phyloP scores from a whole-genome alignment of 1,140 invertebrate genomes.

The Thalassaphorura encarpata region DNA sequence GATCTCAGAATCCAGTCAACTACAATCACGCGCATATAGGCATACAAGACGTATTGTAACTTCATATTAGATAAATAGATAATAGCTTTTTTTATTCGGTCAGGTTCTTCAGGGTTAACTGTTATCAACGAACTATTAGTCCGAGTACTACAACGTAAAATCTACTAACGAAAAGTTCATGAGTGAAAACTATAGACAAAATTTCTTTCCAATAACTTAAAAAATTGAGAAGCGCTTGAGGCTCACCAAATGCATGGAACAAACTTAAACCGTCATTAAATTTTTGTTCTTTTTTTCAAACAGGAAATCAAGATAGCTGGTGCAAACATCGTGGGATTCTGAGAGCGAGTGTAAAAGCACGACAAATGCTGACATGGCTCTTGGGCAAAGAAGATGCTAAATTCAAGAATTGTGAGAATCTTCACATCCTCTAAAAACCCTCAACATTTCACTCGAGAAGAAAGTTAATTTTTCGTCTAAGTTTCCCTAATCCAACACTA shows the following conservation, averaged over 20 bases:
- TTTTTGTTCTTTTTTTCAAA: slow-evolving; percentile 8
- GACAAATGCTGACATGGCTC: slow-evolving; percentile 79
- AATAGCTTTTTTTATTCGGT: too few relatives aligned
- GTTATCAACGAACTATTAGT: slow-evolving; percentile 77
- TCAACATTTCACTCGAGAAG: not conserved
- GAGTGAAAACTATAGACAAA: too few relatives aligned
- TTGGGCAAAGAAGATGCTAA: slow-evolving; percentile 80
- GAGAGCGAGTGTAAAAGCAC: slow-evolving; percentile 72
- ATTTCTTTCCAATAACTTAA: too few relatives aligned
- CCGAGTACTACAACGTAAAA: slow-evolving; percentile 68
- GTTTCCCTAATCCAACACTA: slow-evolving; percentile 34
- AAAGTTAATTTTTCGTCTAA: slow-evolving; percentile 14
- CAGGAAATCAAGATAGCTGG: slow-evolving; percentile 42
- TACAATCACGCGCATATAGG: too few relatives aligned
- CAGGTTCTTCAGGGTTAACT: too few relatives aligned
- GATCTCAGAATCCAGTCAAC: too few relatives aligned
- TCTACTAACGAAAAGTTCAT: too few relatives aligned
- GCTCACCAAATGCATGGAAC: too few relatives aligned
- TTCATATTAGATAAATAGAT: too few relatives aligned
- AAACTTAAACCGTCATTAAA: too few relatives aligned
- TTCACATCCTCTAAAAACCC: slow-evolving; percentile 61
- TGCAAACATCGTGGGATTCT: slow-evolving; percentile 71
- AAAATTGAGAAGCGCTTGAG: too few relatives aligned
- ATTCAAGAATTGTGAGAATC: slow-evolving; percentile 81
- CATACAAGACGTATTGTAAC: too few relatives aligned